Evolutionary conservation across 2,888 invertebrate species (phyloP), one percentile per base, ranked within the genome.

Genomic region (Xestia xanthographa): DNA sequence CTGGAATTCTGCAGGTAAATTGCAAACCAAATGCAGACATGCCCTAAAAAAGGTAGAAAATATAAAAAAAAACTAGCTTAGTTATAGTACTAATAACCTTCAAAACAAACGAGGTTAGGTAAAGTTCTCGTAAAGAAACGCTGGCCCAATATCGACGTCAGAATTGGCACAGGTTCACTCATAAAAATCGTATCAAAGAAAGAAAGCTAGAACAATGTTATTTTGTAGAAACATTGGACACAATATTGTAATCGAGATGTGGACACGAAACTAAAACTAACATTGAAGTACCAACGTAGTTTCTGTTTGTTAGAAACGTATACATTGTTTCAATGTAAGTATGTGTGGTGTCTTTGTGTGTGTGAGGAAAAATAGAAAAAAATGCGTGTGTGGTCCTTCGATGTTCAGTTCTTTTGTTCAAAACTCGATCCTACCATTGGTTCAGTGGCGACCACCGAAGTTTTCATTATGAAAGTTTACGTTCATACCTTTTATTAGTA

Each of bases 231-330:
- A 56, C 72, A 82, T 77, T 72, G 82, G 77, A 85, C 82, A 82
- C 82, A 82, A 72, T 75, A 81, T 76, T 69, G 82, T 82, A 69
- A 85, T 85, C 60, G 56, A 69, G 82, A 85, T 68, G 81, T 67
- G 70, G 75, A 75, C 66, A 63, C 53, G n/a, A n/a, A 80, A 75
- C 82, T 72, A 29, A 72, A 76, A 80, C 72, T 63, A 67, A 72
- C 83, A 67, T 67, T 34, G 58, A 67, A 85, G 56, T 66, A 62
- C n/a, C 5, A 12, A 68, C 43, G 45, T 60, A 60, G 77, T 68
- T 83, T 53, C 34, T 62, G 20, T 50, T 58, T 82, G 66, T 77
- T 66, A 14, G 45, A 26, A 20, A 53, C 22, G 22, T 66, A n/a
- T 53, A n/a, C 14, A 58, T 29, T 29, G 58, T 58, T 29, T 58